A percentile compares a stretch with the other conserved stretches of the same genome.
Evolutionary conservation across 2,888 invertebrate species (phyloP).

Genomic region (Gonocerus acuteangulatus): DNA sequence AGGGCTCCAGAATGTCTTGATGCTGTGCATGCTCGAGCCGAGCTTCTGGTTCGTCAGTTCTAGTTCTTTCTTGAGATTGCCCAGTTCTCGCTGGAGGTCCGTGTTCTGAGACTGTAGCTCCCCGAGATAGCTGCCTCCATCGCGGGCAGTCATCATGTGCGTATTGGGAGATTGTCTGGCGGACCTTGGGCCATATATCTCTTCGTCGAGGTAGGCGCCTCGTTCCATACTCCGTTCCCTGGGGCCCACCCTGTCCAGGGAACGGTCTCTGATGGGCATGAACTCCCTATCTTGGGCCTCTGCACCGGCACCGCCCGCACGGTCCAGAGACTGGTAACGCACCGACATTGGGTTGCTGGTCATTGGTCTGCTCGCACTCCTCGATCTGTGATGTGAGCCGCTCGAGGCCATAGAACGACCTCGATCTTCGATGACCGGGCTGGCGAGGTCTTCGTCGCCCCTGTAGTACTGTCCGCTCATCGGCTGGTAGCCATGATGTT

Average conservation of each 20-base stretch:
- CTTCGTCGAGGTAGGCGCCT: constrained; percentile 62
- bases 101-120: constrained; percentile 90
- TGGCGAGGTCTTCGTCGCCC: constrained; percentile 69
- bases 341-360: constrained; percentile 45
- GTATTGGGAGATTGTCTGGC: constrained; percentile 65
- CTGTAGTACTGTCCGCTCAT: constrained; percentile 46
- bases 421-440: constrained; percentile 75
- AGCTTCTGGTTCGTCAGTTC: constrained; percentile 95
- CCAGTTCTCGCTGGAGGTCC: constrained; percentile 87
- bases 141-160: constrained; percentile 47
- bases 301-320: constrained; percentile 49
- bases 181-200: constrained; percentile 53
- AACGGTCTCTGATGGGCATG: constrained; percentile 67
- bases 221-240: constrained; percentile 60
- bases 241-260: constrained; percentile 53
- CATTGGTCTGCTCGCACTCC: constrained; percentile 63
- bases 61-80: constrained; percentile 83
- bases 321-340: constrained; percentile 63
- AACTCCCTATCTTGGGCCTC: constrained; percentile 69
- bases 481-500: constrained; percentile 43
- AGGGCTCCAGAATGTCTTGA: constrained; percentile 99
- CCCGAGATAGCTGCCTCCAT: constrained; percentile 65
- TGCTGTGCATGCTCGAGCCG: constrained; percentile 98
- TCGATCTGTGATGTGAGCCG: constrained; percentile 65
- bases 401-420: constrained; percentile 54